Base-by-base conservation (phyloP, 2,888 invertebrate genomes). In the Platerodrilus igneus region DNA sequence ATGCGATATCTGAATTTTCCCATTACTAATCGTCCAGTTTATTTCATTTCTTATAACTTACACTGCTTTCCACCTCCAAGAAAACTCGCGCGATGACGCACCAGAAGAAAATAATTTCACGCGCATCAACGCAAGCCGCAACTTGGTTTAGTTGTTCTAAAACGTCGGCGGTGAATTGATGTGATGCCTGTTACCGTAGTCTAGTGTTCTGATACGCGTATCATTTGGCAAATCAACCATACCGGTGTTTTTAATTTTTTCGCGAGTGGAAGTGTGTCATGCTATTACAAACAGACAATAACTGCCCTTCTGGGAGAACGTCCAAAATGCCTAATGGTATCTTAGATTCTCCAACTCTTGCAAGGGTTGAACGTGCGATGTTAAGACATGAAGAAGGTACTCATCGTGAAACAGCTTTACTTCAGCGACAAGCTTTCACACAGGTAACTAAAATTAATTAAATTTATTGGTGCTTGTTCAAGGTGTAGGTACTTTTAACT, bases 291-390 rank as follows among this genome's bases (percentile, higher is more conserved):
- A 52, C 52, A 44, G 62, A 60, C 37, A 40, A 34, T 9, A 37
- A 33, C 35, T 50, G 47, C 40, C 47, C 54, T 9, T 45, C 48
- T 29, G 53, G 54, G 45, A 48, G 51, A 46, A 42, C 45, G 30
- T 51, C 52, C 31, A 45, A 48, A 13, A 50, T 45, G 25, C 66
- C 72, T 5, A n/a, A n/a, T n/a, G 73, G 75, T 37, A 73, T 77
- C 50, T 65, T 76, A 56, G 76, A 77, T 60, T 77, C 77, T 46
- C 77, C 77, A 48, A 76, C 76, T 49, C 66, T 77, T 56, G 76
- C 75, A 45, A 68, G 77, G 52, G 77, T 77, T 41, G 75, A 76
- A 62, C 71, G 76, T 55, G 77, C 76, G 26, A 70, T 75, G 51
- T 59, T 75, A 48, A 66, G 76, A 41, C 69, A 76, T 51, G 75